These are phyloP conservation scores for Noctilio leporinus DNA, from an alignment of 2,113 vertebrate species.

Conservation along the genomic window DNA sequence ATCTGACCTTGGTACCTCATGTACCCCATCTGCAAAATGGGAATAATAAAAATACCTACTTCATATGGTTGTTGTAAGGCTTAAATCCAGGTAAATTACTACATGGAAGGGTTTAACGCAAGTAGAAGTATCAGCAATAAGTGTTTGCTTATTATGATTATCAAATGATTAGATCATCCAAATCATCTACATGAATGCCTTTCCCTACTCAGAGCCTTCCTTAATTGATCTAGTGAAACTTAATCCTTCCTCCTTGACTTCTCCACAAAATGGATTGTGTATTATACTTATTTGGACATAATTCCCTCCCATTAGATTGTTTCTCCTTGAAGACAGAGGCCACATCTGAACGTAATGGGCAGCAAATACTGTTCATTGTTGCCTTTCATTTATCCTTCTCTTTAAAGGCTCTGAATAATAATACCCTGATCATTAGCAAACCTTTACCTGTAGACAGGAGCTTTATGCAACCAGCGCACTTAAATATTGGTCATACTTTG, in stretches of 20 bases:
- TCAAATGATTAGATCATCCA: neutral
- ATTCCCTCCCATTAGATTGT: neutral
- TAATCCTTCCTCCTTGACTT: neutral
- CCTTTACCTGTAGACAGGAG: constrained; percentile 1
- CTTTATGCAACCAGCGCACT: neutral
- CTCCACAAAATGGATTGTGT: neutral
- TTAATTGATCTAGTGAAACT: neutral
- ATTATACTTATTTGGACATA: neutral
- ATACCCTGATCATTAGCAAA: neutral
- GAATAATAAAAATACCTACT: neutral
- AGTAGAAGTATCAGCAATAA: neutral
- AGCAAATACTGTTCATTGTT: neutral
- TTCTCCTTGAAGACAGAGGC: neutral
- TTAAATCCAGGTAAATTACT: neutral
- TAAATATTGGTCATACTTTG: neutral
- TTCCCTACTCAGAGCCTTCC: neutral
- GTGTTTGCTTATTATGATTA: neutral
- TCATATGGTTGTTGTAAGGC: neutral
- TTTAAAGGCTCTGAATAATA: constrained; percentile 2
- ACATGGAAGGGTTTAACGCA: neutral
- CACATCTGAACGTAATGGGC: neutral
- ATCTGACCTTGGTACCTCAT: neutral
- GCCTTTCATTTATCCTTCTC: neutral
- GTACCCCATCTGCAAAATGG: neutral
- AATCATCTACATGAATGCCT: neutral